Evolutionary conservation across 2,797 vertebrate genomes (phyloP).

Genomic region (Cichlasoma orientale): DNA sequence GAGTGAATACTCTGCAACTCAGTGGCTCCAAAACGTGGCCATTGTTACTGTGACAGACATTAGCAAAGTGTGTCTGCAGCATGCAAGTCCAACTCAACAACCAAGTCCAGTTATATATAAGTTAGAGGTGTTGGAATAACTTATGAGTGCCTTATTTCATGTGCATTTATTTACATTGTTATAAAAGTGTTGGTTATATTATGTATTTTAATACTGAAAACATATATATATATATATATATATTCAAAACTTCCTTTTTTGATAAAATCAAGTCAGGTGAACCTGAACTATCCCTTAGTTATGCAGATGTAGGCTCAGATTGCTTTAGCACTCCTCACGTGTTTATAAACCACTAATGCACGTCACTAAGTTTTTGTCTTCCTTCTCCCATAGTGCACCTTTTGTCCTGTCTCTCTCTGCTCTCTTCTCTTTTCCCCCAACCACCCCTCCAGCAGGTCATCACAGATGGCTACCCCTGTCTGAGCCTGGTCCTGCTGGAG

Average conservation of each 20-base stretch:
- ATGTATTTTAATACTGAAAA: not conserved
- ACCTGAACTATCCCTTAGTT: not conserved
- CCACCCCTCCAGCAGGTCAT: no score
- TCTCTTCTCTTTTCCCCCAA: no score
- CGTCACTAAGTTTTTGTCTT: not conserved
- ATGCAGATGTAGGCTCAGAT: not conserved
- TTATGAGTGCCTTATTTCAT: not conserved
- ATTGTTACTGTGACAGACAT: slow-evolving; percentile 8
- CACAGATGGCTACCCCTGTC: no score
- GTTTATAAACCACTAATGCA: not conserved
- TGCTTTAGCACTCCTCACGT: not conserved
- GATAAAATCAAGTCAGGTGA: not conserved
- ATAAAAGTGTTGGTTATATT: not conserved
- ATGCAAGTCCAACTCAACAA: not conserved
- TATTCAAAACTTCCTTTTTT: not conserved
- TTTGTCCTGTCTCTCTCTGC: not conserved
- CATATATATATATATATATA: no score
- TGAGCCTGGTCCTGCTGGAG: no score
- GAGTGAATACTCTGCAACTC: no score
- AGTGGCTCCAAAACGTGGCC: not conserved
- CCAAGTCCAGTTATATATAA: not conserved
- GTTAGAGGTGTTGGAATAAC: not conserved
- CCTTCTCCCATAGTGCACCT: not conserved
- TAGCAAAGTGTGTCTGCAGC: not conserved
- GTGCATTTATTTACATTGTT: not conserved